Conservation (phyloP, 2,888 invertebrate species). For the Chloroclysta siterata region DNA sequence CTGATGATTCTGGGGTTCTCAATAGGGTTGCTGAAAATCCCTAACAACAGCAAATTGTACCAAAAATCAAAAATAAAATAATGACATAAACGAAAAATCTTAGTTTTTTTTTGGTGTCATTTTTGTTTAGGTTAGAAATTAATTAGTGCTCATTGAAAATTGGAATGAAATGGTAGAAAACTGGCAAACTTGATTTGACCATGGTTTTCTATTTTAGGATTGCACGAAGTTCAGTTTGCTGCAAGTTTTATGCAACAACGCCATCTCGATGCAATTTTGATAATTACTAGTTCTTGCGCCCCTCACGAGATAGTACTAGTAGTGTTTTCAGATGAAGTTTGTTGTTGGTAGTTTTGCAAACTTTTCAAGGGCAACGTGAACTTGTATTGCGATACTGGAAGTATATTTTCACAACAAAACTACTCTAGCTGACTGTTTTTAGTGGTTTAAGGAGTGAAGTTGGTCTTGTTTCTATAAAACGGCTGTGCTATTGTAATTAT, state of each 20-base stretch:
- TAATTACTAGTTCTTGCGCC: conserved; percentile 8
- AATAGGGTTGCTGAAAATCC: neutral
- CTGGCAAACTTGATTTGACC: neutral
- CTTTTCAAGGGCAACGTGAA: conserved; percentile 10
- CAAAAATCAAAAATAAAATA: neutral
- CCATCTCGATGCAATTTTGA: conserved; percentile 20
- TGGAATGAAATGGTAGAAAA: neutral
- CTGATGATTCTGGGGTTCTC: neutral
- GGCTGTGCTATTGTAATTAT: neutral
- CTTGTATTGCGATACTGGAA: neutral
- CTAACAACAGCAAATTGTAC: neutral
- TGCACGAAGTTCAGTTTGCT: neutral
- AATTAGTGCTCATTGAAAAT: neutral
- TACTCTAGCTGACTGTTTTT: neutral
- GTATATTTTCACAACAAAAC: neutral
- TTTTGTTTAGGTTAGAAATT: neutral
- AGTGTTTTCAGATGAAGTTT: conserved; percentile 3
- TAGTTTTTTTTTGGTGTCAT: neutral
- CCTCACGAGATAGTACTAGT: conserved; percentile 10
- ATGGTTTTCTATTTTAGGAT: neutral
- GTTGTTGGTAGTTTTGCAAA: neutral
- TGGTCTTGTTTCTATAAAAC: too few relatives aligned
- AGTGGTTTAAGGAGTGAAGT: too few relatives aligned
- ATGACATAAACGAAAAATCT: neutral
- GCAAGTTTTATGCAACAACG: conserved; percentile 11